These are phyloP conservation scores for Delphinapterus leucas DNA, from an alignment of 2,113 vertebrate genomes.

Conservation along the genomic window DNA sequence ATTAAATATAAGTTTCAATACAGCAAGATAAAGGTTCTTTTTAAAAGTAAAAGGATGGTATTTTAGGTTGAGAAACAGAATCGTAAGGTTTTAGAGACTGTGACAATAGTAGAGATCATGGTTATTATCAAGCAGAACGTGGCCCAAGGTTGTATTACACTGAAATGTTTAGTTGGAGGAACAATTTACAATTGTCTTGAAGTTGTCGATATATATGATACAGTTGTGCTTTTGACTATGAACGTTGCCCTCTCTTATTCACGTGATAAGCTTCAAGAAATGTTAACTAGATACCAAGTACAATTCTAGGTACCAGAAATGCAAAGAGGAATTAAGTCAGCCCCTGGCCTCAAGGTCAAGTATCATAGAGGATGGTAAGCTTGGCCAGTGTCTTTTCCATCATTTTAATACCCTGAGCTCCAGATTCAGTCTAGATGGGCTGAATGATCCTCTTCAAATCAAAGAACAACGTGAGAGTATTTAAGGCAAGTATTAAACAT, in stretches of 20 bases:
- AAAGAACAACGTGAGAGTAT: not conserved
- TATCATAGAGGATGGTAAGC: not conserved
- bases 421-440: not conserved
- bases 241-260: not conserved
- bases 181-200: not conserved
- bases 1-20: not conserved
- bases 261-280: not conserved
- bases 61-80: slow-evolving; percentile 8
- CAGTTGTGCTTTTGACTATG: not conserved
- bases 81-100: not conserved
- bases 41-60: not conserved
- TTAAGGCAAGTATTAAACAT: not conserved
- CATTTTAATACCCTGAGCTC: not conserved
- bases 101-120: not conserved
- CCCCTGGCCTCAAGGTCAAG: not conserved
- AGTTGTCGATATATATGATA: not conserved
- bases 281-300: not conserved
- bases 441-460: not conserved
- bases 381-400: not conserved
- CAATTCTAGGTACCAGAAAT: not conserved
- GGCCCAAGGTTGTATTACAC: not conserved
- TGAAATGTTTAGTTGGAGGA: not conserved
- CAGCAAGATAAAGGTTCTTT: not conserved
- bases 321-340: not conserved
- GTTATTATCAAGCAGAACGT: not conserved